Conservation (phyloP, 2,113 vertebrate genomes). For the Antechinus stuartii region DNA sequence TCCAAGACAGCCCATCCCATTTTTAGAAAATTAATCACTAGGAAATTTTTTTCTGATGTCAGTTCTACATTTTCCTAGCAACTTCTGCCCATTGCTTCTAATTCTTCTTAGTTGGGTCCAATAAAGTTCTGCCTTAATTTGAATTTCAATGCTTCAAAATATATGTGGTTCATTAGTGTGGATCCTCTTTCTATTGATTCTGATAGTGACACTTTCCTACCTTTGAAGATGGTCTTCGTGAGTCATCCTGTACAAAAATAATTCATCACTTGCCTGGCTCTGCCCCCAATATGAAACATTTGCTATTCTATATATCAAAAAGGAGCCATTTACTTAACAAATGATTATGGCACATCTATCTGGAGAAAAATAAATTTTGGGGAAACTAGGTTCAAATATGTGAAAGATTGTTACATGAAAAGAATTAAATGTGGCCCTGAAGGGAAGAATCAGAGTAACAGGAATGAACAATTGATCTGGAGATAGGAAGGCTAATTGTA, state of each 20-base stretch:
- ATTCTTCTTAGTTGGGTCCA: neutral
- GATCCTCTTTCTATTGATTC: neutral
- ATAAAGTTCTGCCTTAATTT: neutral
- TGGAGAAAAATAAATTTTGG: neutral
- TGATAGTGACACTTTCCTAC: neutral
- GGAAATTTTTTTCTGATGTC: neutral
- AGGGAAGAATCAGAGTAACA: neutral
- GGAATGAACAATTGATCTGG: neutral
- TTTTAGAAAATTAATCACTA: neutral
- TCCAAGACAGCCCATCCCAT: neutral
- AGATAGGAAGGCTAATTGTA: neutral
- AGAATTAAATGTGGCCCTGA: neutral
- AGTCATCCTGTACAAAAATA: neutral
- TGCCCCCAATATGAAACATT: neutral
- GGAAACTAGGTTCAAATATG: neutral
- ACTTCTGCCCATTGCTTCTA: neutral
- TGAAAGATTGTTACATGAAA: neutral
- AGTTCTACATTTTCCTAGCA: neutral
- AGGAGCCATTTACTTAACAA: neutral
- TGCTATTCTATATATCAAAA: neutral
- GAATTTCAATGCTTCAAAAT: neutral
- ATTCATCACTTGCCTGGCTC: neutral
- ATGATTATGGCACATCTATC: neutral
- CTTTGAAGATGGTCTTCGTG: neutral
- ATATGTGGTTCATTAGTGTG: neutral